These are phyloP conservation scores for Agriopis marginaria DNA, from an alignment of 2,888 invertebrate species.

Conservation along the genomic window DNA sequence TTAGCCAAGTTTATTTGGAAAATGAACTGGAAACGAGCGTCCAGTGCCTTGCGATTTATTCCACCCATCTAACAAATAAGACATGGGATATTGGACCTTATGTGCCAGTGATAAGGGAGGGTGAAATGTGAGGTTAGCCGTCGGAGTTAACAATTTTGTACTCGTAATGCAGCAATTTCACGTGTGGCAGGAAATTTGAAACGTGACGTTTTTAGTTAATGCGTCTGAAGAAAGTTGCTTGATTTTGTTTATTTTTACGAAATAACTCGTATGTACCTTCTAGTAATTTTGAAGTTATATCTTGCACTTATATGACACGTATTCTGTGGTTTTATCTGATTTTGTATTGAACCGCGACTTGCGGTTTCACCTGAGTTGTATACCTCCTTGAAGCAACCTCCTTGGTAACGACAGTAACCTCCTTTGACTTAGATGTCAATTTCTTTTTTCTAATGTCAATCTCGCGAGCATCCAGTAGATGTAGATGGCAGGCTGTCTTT, in stretches of 20 bases:
- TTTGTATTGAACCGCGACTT: too few relatives aligned
- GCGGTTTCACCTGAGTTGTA: too few relatives aligned
- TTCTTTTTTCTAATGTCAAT: too few relatives aligned
- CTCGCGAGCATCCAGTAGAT: too few relatives aligned
- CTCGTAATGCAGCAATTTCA: conserved; percentile 26
- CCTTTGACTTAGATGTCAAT: too few relatives aligned
- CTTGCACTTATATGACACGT: not conserved
- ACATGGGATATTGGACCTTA: conserved; percentile 54
- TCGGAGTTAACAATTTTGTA: conserved; percentile 29
- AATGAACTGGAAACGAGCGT: conserved; percentile 76
- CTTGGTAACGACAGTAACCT: too few relatives aligned
- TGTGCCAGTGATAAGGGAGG: not conserved
- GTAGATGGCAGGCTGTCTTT: too few relatives aligned
- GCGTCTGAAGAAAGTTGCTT: conserved; percentile 6
- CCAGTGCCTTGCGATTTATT: conserved; percentile 71
- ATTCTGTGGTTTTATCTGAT: too few relatives aligned
- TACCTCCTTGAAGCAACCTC: too few relatives aligned
- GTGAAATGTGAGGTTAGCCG: not conserved
- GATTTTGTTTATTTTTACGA: conserved; percentile 7
- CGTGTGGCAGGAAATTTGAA: conserved; percentile 22
- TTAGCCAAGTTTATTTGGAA: conserved; percentile 76
- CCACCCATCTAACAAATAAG: conserved; percentile 51
- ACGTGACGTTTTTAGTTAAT: conserved; percentile 22
- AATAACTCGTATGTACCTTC: not conserved
- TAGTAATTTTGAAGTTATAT: not conserved